Base-by-base conservation (phyloP, 2,797 vertebrate species). In the Bothrops alternatus region DNA sequence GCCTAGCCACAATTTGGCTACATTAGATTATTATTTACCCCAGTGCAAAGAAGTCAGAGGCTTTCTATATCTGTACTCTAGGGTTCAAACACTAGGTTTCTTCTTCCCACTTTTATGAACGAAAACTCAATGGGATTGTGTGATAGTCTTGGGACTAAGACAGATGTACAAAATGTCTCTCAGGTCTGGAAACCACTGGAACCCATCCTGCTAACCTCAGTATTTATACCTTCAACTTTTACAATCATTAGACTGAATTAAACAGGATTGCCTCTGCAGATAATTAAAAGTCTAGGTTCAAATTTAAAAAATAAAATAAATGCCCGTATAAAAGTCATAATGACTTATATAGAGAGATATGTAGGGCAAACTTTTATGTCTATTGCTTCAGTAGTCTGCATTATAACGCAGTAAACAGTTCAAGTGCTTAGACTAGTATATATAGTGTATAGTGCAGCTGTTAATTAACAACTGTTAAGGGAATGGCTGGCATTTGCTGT, bases 391-490 rank as follows among this genome's bases (percentile, higher is more conserved):
- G 20, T 58, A 16, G 5, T 1, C 2, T 93, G 0, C 91, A 58
- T 93, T 95, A 93, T 92, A 57, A 2, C 94, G 89, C 37, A 94
- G 87, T 93, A 91, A 91, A 94, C 95, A 94, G 92, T 95, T 94
- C 93, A 82, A 87, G 47, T 25, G 53, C 60, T 91, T 88, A 91
- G 25, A 23, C 53, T 65, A 53, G n/a, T 94, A 42, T 95, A 69
- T 95, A 65, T 93, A 90, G 89, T 95, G 95, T 95, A 65, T 93
- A 90, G 89, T 95, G 95, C 97, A 97, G 96, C 96, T 97, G 96
- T 95, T 96, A 58, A 90, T 61, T 94, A 95, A 93, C 97, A 96
- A 95, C 96, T 96, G 97, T 94, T 94, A 95, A 89, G 94, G 90
- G 94, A 94, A 93, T 42, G 69, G 86, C 88, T 92, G 82, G 93